These are phyloP conservation scores for Gopherus flavomarginatus DNA, from an alignment of 2,113 vertebrate genomes.

Conservation along the genomic window DNA sequence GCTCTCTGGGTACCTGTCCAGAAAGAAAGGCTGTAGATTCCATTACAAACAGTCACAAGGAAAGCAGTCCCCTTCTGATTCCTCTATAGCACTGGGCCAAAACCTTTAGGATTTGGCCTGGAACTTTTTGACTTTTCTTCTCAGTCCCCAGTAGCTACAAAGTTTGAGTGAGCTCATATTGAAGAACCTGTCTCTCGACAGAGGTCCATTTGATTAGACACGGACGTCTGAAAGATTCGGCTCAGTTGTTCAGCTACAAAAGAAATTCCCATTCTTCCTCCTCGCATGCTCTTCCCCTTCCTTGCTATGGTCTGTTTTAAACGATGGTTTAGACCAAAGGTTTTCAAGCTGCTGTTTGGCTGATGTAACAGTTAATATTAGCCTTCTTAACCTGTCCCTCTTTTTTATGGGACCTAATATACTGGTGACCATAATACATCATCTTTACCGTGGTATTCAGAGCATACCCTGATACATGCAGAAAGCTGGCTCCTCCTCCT, in stretches of 20 bases:
- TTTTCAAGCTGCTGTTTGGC: not conserved
- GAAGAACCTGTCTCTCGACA: not conserved
- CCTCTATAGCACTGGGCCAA: not conserved
- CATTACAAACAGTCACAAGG: not conserved
- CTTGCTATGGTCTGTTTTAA: not conserved
- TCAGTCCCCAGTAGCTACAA: not conserved
- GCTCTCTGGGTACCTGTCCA: not conserved
- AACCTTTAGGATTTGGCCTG: not conserved
- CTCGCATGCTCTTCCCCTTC: not conserved
- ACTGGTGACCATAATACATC: not conserved
- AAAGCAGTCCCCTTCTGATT: not conserved
- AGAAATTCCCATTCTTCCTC: not conserved
- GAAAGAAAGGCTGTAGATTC: not conserved
- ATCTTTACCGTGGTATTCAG: not conserved
- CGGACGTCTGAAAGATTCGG: not conserved
- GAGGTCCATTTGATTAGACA: not conserved
- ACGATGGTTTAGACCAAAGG: not conserved
- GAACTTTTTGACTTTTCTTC: not conserved
- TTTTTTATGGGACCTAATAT: not conserved
- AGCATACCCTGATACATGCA: not conserved
- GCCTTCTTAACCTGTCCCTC: not conserved
- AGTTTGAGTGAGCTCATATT: not conserved
- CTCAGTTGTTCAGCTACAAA: not conserved
- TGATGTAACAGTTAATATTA: not conserved
- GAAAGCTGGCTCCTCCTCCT: not conserved